A percentile compares a stretch with the other conserved stretches of the same genome.
Conservation (phyloP, 2,888 invertebrate genomes). For the Erannis defoliaria region DNA sequence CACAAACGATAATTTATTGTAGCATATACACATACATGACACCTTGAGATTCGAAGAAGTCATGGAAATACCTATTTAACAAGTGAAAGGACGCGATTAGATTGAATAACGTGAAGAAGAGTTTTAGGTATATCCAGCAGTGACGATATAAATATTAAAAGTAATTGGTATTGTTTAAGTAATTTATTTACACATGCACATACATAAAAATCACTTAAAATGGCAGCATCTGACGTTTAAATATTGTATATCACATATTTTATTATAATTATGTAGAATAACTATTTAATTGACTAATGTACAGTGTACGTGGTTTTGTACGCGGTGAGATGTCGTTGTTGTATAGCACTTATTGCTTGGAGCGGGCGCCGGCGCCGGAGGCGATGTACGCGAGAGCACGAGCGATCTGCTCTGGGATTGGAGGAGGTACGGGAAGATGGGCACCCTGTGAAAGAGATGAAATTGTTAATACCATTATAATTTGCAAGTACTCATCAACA, state of each 20-base stretch:
- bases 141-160: constrained; percentile 22
- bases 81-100: too few species aligned
- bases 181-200: constrained; percentile 51
- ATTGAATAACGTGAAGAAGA: too few species aligned
- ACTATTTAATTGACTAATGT: constrained; percentile 39
- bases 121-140: too few species aligned
- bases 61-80: too few species aligned
- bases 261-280: constrained; percentile 29
- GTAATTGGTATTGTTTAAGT: constrained; percentile 26
- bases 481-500: neutral
- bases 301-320: constrained; percentile 39
- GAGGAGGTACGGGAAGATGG: constrained; percentile 80
- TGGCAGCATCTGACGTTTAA: constrained; percentile 44
- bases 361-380: constrained; percentile 43
- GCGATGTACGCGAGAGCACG: constrained; percentile 72
- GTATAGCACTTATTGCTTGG: constrained; percentile 44
- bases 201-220: constrained; percentile 44
- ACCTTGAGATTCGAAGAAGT: too few species aligned
- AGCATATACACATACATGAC: too few species aligned
- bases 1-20: too few species aligned
- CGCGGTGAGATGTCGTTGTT: constrained; percentile 39
- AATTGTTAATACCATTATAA: neutral
- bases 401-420: constrained; percentile 79
- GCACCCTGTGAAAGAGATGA: constrained; percentile 61
- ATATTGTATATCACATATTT: constrained; percentile 51